Conservation (phyloP, 2,113 vertebrate species). For the Cricetomys ansorgei region DNA sequence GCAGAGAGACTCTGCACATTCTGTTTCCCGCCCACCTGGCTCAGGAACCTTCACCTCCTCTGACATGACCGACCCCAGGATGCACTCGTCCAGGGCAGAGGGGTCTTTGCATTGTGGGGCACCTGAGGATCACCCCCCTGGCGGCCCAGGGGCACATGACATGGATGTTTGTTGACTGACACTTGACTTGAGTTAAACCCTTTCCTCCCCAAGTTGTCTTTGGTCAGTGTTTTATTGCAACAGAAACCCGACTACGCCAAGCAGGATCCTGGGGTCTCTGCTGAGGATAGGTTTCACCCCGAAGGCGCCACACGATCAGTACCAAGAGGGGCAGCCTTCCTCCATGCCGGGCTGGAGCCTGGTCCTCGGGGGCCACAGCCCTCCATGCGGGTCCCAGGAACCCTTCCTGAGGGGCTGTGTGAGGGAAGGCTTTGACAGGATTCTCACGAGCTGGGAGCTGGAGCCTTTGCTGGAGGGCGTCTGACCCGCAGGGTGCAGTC, state of each 20-base stretch:
- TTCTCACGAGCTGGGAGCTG: neutral
- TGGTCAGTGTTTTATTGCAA: neutral
- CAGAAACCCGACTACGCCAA: neutral
- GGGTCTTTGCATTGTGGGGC: too few relatives aligned
- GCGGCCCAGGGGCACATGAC: too few relatives aligned
- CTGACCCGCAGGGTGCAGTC: neutral
- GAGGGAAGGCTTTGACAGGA: neutral
- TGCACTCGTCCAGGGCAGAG: neutral
- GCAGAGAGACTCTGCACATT: too few relatives aligned
- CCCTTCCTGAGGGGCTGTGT: neutral
- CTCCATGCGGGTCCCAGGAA: neutral
- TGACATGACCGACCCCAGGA: neutral
- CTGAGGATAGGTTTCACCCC: too few relatives aligned
- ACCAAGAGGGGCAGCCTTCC: neutral
- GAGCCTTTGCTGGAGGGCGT: neutral
- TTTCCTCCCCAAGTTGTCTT: neutral
- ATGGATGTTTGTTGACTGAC: neutral
- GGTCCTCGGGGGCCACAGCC: neutral
- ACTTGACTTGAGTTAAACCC: neutral
- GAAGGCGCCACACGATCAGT: too few relatives aligned
- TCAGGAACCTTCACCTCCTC: neutral
- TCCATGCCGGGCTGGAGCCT: neutral
- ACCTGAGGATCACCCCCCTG: neutral
- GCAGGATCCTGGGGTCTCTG: neutral
- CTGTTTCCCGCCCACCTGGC: neutral